Percentiles rank a stretch among this genome's conserved stretches.
Conservation (phyloP, 2,888 invertebrate species). For the Polymixis lichenea region DNA sequence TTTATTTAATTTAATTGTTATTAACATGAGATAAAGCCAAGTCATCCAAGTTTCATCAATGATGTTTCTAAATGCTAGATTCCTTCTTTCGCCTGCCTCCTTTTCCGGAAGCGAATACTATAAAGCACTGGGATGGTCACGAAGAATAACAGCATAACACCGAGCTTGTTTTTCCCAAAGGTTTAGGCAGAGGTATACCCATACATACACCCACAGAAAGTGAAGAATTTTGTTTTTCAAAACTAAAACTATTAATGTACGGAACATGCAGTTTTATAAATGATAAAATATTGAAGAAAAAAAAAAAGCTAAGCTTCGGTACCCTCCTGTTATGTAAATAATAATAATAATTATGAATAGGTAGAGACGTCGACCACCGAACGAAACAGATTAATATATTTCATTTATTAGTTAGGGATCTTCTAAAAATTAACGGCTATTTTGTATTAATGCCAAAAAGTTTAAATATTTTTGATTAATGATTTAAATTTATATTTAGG, state of each 20-base stretch:
- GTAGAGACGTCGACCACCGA: slow-evolving; percentile 65
- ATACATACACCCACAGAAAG: no score
- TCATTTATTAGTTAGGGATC: slow-evolving; percentile 49
- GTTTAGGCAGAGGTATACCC: no score
- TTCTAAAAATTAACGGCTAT: slow-evolving; percentile 55
- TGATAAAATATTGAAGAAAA: slow-evolving; percentile 18
- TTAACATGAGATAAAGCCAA: not conserved
- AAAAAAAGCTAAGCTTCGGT: slow-evolving; percentile 12
- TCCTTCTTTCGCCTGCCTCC: not conserved
- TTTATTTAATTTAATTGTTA: no score
- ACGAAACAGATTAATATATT: slow-evolving; percentile 67
- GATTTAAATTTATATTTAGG: slow-evolving; percentile 56
- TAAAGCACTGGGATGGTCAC: not conserved
- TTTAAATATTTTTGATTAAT: slow-evolving; percentile 49
- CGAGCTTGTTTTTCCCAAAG: no score
- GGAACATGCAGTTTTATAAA: slow-evolving; percentile 20
- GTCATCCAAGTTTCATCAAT: no score
- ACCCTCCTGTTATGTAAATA: slow-evolving; percentile 46
- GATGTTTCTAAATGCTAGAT: not conserved
- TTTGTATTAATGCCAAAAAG: slow-evolving; percentile 59
- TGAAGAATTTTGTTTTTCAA: no score
- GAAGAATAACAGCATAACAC: no score
- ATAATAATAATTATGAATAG: slow-evolving; percentile 55
- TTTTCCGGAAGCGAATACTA: not conserved
- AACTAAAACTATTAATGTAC: slow-evolving; percentile 16